These are phyloP conservation scores for Oreochromis niloticus DNA, from an alignment of 2,113 vertebrate species.

Conservation along the genomic window DNA sequence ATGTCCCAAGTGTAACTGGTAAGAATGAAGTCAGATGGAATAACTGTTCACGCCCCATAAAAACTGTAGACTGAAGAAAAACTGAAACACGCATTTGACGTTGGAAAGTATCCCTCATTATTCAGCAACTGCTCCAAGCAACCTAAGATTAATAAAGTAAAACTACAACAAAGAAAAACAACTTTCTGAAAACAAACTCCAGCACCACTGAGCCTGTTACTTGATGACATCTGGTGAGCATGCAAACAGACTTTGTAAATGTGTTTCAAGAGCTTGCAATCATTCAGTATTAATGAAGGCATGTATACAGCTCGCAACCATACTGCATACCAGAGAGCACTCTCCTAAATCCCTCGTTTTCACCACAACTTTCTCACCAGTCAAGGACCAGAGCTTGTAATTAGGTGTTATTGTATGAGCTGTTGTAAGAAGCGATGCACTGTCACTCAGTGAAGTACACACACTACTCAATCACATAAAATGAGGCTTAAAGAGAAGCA, in stretches of 20 bases:
- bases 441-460: background rate
- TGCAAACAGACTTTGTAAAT: conserved; percentile 26
- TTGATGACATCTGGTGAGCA: background rate
- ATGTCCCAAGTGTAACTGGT: background rate
- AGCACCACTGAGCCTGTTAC: background rate
- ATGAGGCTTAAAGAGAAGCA: background rate
- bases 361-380: conserved; percentile 14
- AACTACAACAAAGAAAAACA: background rate
- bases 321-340: conserved; percentile 5
- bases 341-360: background rate
- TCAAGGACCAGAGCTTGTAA: conserved; percentile 14
- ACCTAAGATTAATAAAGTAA: background rate
- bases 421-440: background rate
- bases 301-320: conserved; percentile 2
- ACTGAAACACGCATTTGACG: background rate
- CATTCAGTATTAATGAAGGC: conserved; percentile 25
- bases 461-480: background rate
- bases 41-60: background rate
- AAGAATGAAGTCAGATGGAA: background rate
- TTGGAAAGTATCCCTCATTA: background rate
- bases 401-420: conserved; percentile 5
- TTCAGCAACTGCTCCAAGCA: background rate
- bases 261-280: conserved; percentile 21
- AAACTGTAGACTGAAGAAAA: background rate
- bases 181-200: background rate